Percentiles rank a stretch among this genome's conserved stretches.
phyloP scores from a whole-genome alignment of 2,888 invertebrate species.

The Meiosimyza decipiens region DNA sequence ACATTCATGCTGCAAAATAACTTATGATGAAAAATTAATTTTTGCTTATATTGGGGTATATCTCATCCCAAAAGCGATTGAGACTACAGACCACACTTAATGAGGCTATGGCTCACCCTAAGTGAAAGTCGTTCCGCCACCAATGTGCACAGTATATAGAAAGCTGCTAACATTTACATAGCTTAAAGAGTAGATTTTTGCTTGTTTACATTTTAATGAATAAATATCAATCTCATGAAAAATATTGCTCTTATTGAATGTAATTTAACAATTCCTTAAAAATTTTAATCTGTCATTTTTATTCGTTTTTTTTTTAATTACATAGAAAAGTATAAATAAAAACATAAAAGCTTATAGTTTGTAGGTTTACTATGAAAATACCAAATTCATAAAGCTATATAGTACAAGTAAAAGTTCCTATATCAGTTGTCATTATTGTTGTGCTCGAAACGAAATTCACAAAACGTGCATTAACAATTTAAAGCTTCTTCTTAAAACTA shows the following conservation, averaged over 20 bases:
- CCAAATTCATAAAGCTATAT: too few species aligned
- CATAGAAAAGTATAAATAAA: conserved; percentile 7
- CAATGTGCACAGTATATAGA: too few species aligned
- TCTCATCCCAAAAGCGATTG: too few species aligned
- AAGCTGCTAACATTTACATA: too few species aligned
- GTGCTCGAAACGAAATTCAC: conserved; percentile 38
- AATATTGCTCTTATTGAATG: conserved; percentile 8
- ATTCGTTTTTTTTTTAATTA: conserved; percentile 2
- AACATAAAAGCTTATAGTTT: neutral
- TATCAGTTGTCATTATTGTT: conserved; percentile 28
- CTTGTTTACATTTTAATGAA: too few species aligned
- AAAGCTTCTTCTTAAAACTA: neutral
- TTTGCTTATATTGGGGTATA: too few species aligned
- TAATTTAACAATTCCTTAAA: conserved; percentile 7
- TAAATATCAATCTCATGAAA: conserved; percentile 6
- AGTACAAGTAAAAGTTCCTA: neutral
- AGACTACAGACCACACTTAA: too few species aligned
- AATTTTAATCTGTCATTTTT: conserved; percentile 2
- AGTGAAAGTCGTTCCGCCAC: too few species aligned
- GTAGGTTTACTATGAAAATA: conserved; percentile 1
- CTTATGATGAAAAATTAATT: too few species aligned
- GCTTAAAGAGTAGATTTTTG: too few species aligned
- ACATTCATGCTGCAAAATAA: too few species aligned
- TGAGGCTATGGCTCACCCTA: too few species aligned
- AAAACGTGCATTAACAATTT: conserved; percentile 39